Base-by-base conservation (phyloP, 1,140 invertebrate genomes). In the Drosophila suzukii region DNA sequence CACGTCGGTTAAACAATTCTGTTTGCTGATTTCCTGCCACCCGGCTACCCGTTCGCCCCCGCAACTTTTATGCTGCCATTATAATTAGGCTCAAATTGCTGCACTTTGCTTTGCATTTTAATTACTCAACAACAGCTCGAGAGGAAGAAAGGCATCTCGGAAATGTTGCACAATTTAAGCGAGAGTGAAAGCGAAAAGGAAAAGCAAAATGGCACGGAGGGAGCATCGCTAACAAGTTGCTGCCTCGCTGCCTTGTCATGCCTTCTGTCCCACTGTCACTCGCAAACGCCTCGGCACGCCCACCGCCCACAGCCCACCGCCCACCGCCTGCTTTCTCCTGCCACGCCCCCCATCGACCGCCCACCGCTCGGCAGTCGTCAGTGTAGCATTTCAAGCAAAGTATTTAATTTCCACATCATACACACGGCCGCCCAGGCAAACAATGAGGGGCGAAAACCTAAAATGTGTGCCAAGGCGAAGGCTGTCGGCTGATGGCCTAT, bases 381-480 rank as follows among this genome's bases (percentile, higher is more conserved):
- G 70, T 75, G 78, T 88, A 76, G 62, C 83, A 86, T 86, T 88
- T 82, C 83, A 88, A 61, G 83, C 71, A 88, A 88, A 88, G 84
- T 88, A 88, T 88, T 88, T 88, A 88, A 88, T 88, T 88, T 84
- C 80, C 76, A 79, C 66, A 79, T 72, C 82, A 81, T 43, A 85
- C 81, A 85, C 62, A 85, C 77, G 65, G 39, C 51, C 57, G 55
- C 61, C 46, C 57, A 78, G 49, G 63, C 75, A 57, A 86, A 85
- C 62, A 85, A 83, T 75, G 81, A 59, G 39, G 58, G 60, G 53
- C 46, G 41, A 56, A 49, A 43, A 24, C 79, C 63, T 73, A 58
- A 89, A 88, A 88, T 88, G 84, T 86, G 75, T 86, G 83, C 83
- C 83, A 86, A 86, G 83, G 83, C 84, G 83, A 86, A 88, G 83